phyloP scores from a whole-genome alignment of 2,888 invertebrate species.

The Liodrosophila aerea region DNA sequence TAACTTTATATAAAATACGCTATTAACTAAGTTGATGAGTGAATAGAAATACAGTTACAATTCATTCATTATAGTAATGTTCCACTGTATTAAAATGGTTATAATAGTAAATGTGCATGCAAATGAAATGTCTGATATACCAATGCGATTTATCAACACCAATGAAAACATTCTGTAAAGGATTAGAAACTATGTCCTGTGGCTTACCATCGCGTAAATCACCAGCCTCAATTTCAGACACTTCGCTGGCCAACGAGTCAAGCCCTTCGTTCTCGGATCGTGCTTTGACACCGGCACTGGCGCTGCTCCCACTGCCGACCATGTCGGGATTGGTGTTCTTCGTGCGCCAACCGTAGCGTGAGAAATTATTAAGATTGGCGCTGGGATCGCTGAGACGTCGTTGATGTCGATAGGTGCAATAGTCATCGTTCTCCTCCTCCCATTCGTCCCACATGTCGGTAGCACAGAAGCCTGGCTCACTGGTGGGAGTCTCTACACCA shows the following conservation, averaged over 20 bases:
- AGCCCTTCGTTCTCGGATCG: constrained; percentile 96
- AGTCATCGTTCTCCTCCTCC: constrained; percentile 93
- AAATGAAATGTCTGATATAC: background rate
- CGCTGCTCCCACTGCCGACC: constrained; percentile 84
- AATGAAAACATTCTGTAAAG: background rate
- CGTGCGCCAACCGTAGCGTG: constrained; percentile 91
- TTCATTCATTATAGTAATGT: too few relatives aligned
- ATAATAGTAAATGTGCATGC: too few relatives aligned
- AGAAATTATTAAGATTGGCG: constrained; percentile 92
- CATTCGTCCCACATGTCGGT: constrained; percentile 96
- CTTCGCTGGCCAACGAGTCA: constrained; percentile 91
- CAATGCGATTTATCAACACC: constrained; percentile 1
- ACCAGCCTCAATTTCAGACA: constrained; percentile 96
- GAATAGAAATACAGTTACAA: background rate
- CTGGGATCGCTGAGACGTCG: constrained; percentile 94
- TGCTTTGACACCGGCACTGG: constrained; percentile 87
- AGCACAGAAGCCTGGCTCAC: constrained; percentile 92
- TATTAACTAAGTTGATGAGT: too few relatives aligned
- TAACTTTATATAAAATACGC: background rate
- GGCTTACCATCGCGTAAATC: constrained; percentile 93
- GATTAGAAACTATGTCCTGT: background rate
- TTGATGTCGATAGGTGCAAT: constrained; percentile 91
- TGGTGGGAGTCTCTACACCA: constrained; percentile 96
- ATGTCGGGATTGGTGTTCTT: constrained; percentile 83
- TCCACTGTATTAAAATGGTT: too few relatives aligned